phyloP scores from a whole-genome alignment of 1,140 invertebrate species.

The Meloidogyne chitwoodi region DNA sequence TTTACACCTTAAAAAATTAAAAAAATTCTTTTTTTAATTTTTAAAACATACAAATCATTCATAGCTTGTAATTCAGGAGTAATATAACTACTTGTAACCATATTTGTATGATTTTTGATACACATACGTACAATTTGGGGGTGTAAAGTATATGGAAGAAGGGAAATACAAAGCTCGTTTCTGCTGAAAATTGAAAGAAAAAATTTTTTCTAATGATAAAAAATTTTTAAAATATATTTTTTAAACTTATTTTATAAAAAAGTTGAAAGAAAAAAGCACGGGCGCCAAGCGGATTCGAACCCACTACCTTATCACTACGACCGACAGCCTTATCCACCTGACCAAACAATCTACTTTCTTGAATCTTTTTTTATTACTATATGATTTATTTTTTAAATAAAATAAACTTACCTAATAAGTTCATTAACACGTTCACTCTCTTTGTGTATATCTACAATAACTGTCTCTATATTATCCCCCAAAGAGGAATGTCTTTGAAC shows the following conservation, averaged over 20 bases:
- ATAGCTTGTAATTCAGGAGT: conserved; percentile 76
- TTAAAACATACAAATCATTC: conserved; percentile 70
- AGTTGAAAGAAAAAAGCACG: not conserved
- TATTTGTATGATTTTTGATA: conserved; percentile 77
- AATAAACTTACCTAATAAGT: conserved; percentile 64
- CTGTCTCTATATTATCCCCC: conserved; percentile 74
- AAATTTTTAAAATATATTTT: not conserved
- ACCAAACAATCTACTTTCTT: too few relatives aligned
- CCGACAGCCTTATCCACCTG: too few relatives aligned
- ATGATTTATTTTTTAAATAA: too few relatives aligned
- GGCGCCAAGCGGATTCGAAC: not conserved
- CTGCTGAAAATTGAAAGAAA: conserved; percentile 56
- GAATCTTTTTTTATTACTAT: too few relatives aligned
- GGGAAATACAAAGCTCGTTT: conserved; percentile 76
- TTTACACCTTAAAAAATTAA: conserved; percentile 47
- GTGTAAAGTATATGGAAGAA: conserved; percentile 87
- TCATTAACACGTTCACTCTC: conserved; percentile 70
- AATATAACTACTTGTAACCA: conserved; percentile 94
- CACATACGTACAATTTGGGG: conserved; percentile 77
- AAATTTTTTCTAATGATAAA: not conserved
- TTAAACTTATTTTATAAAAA: not conserved
- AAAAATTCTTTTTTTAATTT: not conserved
- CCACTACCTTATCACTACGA: not conserved
- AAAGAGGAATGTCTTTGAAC: conserved; percentile 74
- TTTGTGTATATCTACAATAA: conserved; percentile 71